Percentiles rank a stretch among this genome's conserved stretches.
These are phyloP conservation scores for Vanessa atalanta DNA, from an alignment of 1,140 invertebrate species.

Conservation along the genomic window DNA sequence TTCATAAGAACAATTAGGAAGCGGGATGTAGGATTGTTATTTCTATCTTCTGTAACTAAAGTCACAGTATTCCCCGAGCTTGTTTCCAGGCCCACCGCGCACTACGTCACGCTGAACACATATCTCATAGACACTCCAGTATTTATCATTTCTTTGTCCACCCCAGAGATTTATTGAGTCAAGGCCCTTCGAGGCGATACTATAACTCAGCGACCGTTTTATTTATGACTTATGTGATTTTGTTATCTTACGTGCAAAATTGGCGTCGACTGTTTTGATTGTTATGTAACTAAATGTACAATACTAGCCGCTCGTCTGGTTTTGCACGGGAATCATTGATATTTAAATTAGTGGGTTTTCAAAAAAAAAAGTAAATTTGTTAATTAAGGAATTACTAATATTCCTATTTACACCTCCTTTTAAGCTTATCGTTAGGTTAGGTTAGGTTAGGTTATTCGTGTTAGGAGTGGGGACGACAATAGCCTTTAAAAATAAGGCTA, in stretches of 20 bases:
- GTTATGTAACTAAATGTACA: not conserved
- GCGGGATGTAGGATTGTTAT: too few relatives aligned
- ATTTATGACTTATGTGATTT: constrained; percentile 47
- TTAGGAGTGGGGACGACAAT: too few relatives aligned
- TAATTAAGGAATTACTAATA: too few relatives aligned
- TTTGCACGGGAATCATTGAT: too few relatives aligned
- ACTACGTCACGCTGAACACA: constrained; percentile 47
- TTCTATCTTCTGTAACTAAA: not conserved
- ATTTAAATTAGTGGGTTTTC: too few relatives aligned
- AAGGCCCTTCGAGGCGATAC: constrained; percentile 46
- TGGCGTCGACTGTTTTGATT: not conserved
- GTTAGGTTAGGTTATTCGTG: too few relatives aligned
- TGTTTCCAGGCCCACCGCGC: constrained; percentile 39
- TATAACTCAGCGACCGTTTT: constrained; percentile 46
- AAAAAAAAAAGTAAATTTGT: too few relatives aligned
- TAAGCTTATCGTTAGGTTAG: too few relatives aligned
- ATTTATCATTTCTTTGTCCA: constrained; percentile 67
- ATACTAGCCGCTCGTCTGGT: not conserved
- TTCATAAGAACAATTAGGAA: too few relatives aligned
- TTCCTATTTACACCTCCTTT: too few relatives aligned
- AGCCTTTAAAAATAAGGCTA: too few relatives aligned
- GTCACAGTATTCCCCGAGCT: not conserved
- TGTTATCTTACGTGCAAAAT: constrained; percentile 33
- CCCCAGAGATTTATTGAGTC: constrained; percentile 52
- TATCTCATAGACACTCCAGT: constrained; percentile 51